Percentiles rank a stretch among this genome's conserved stretches.
These are phyloP conservation scores for Mus minutoides DNA, from an alignment of 2,797 vertebrate genomes.

Conservation along the genomic window DNA sequence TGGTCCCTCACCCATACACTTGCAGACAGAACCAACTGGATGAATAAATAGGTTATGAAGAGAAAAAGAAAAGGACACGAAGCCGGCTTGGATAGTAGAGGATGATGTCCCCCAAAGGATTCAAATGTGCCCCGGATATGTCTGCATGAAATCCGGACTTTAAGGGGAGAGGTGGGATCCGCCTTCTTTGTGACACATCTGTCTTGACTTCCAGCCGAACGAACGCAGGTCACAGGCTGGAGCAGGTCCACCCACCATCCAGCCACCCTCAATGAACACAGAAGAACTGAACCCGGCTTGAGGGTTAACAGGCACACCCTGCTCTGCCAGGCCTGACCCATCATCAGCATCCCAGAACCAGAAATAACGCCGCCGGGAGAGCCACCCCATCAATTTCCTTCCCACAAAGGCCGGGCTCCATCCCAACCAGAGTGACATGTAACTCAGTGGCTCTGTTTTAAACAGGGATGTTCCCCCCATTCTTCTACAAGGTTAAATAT, in stretches of 20 bases:
- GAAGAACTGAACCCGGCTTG: neutral
- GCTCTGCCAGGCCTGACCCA: neutral
- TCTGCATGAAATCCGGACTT: neutral
- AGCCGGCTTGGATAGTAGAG: neutral
- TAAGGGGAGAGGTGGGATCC: neutral
- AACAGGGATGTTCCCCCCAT: neutral
- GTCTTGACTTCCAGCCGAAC: neutral
- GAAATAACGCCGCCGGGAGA: neutral
- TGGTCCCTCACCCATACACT: neutral
- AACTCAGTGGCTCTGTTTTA: neutral
- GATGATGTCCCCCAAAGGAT: neutral
- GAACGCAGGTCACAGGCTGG: neutral
- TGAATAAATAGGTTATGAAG: neutral
- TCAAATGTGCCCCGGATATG: fast-evolving
- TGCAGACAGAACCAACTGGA: neutral
- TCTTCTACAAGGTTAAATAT: too few relatives aligned
- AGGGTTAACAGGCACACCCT: neutral
- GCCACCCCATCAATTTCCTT: conserved; percentile 11
- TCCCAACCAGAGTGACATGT: neutral
- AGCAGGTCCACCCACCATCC: fast-evolving
- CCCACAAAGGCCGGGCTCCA: neutral
- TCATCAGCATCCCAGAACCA: neutral
- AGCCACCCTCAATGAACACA: neutral
- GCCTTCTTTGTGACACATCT: too few relatives aligned
- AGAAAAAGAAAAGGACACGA: neutral